Percentiles rank a stretch among this genome's conserved stretches.
Conservation (phyloP, 2,888 invertebrate genomes). For the Chrysolina haemoptera region DNA sequence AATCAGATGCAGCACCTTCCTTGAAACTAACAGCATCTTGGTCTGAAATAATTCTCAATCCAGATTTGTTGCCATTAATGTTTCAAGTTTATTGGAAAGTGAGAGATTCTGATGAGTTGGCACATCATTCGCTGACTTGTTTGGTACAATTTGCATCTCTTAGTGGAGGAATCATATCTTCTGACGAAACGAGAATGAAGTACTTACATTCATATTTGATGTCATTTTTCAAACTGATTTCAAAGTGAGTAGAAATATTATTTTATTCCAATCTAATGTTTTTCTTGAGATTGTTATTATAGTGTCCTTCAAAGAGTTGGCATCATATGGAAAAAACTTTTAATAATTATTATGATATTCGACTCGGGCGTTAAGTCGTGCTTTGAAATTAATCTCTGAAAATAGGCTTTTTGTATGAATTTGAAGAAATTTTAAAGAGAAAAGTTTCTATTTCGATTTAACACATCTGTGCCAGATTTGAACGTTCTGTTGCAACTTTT, state of each 20-base stretch:
- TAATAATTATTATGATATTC: too few species aligned
- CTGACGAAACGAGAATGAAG: constrained; percentile 70
- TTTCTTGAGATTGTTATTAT: too few species aligned
- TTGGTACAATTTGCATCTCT: constrained; percentile 85
- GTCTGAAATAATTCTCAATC: constrained; percentile 84
- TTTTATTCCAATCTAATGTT: too few species aligned
- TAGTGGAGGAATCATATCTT: constrained; percentile 73
- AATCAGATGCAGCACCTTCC: constrained; percentile 76
- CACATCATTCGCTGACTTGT: constrained; percentile 85
- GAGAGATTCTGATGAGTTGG: constrained; percentile 80
- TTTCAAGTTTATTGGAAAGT: constrained; percentile 89
- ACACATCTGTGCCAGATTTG: too few species aligned
- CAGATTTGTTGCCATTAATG: constrained; percentile 82
- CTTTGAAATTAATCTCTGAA: too few species aligned
- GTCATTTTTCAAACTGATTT: constrained; percentile 75
- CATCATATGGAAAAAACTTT: too few species aligned
- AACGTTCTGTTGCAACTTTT: too few species aligned
- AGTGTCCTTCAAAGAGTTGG: too few species aligned
- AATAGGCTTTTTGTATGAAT: too few species aligned
- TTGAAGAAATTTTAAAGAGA: too few species aligned
- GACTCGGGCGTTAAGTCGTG: too few species aligned
- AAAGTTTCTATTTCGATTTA: too few species aligned
- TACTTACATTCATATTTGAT: constrained; percentile 76
- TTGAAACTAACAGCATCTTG: constrained; percentile 79
- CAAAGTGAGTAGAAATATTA: constrained; percentile 67